Evolutionary conservation across 2,888 invertebrate species (phyloP).

Genomic region (Eurytoma californica): DNA sequence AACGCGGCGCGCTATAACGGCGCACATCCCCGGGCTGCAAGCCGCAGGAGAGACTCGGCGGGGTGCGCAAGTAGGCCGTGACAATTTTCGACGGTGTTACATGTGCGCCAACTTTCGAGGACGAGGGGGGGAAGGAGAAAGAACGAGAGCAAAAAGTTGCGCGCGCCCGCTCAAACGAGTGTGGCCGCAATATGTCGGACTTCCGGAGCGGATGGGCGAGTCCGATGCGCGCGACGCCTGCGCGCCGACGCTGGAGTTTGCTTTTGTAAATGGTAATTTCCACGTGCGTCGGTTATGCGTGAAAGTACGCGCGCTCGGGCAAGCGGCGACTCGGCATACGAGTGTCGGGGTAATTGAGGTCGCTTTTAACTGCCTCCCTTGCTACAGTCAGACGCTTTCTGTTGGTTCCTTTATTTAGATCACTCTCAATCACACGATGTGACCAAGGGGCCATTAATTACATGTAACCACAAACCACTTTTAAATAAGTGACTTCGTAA

Average conservation of each 20-base stretch:
- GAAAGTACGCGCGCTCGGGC: too few relatives aligned
- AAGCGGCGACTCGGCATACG: background rate
- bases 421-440: too few relatives aligned
- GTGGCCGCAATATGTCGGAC: constrained; percentile 52
- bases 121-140: constrained; percentile 32
- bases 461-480: too few relatives aligned
- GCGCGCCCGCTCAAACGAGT: constrained; percentile 1
- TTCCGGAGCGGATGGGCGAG: constrained; percentile 62
- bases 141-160: constrained; percentile 19
- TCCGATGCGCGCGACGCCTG: constrained; percentile 43
- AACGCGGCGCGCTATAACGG: constrained; percentile 16
- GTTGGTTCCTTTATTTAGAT: too few relatives aligned
- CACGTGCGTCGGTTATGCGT: constrained; percentile 3
- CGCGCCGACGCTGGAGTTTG: constrained; percentile 40
- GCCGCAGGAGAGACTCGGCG: constrained; percentile 32
- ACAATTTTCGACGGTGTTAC: constrained; percentile 63
- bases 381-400: too few relatives aligned
- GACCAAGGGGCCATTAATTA: too few relatives aligned
- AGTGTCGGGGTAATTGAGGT: constrained; percentile 2
- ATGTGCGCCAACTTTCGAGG: constrained; percentile 56
- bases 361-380: background rate
- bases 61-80: constrained; percentile 60
- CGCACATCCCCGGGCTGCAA: background rate
- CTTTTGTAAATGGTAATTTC: constrained; percentile 59
- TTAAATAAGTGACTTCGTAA: too few relatives aligned